Percentiles rank a stretch among this genome's conserved stretches.
Evolutionary conservation across 2,888 invertebrate genomes (phyloP).

Genomic region (Nemotelus nigrinus): DNA sequence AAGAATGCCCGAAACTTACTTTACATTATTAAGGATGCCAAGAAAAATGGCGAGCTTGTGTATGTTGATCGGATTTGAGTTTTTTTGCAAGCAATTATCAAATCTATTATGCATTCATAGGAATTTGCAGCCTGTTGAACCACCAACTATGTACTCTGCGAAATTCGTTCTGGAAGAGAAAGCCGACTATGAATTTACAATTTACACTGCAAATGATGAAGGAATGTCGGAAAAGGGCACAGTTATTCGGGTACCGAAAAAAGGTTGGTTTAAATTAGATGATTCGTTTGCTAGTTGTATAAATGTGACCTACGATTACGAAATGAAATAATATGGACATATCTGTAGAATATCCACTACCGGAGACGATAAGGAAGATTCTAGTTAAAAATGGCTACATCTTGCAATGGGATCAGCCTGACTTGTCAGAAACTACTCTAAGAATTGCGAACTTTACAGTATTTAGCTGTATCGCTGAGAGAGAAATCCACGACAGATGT

Average conservation of each 20-base stretch:
- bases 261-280: background rate
- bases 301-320: too few species aligned
- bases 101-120: slow-evolving; percentile 1
- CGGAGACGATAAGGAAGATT: slow-evolving; percentile 75
- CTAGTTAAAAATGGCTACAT: slow-evolving; percentile 78
- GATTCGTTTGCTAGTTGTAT: background rate
- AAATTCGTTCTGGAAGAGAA: slow-evolving; percentile 35
- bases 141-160: slow-evolving; percentile 32
- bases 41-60: slow-evolving; percentile 55
- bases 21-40: slow-evolving; percentile 69
- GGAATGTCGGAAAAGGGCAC: slow-evolving; percentile 7
- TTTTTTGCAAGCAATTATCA: background rate
- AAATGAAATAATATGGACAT: too few species aligned
- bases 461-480: slow-evolving; percentile 77
- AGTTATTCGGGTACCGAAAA: slow-evolving; percentile 25
- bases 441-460: slow-evolving; percentile 75
- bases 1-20: slow-evolving; percentile 80
- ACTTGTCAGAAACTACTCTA: slow-evolving; percentile 57
- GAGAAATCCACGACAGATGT: slow-evolving; percentile 71
- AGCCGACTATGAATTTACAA: slow-evolving; percentile 62
- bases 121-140: slow-evolving; percentile 4
- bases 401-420: slow-evolving; percentile 77
- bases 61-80: slow-evolving; percentile 46
- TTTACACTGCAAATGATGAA: slow-evolving; percentile 66
- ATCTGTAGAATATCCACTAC: slow-evolving; percentile 58